These are phyloP conservation scores for Ceyx melanurus DNA, from an alignment of 2,113 vertebrate species.

Conservation along the genomic window DNA sequence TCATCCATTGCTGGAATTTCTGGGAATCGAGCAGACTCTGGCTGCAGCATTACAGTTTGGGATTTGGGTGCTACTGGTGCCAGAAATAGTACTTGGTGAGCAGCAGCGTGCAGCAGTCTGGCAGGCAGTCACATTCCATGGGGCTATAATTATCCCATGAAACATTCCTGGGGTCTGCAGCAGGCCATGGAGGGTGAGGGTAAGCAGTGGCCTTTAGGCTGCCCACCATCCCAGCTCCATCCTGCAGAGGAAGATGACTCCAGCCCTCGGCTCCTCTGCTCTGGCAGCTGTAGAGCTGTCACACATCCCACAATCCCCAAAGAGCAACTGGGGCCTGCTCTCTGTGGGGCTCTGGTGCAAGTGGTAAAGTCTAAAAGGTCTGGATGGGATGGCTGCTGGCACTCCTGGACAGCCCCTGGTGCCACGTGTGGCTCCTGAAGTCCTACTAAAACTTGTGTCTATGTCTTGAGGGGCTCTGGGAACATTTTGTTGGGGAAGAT, in stretches of 20 bases:
- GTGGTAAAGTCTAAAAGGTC: not conserved
- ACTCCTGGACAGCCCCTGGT: not conserved
- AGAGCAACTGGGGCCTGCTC: not conserved
- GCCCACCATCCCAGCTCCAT: not conserved
- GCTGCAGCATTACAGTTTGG: not conserved
- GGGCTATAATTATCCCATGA: not conserved
- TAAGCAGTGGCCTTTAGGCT: not conserved
- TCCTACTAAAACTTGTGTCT: not conserved
- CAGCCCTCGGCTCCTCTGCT: fast-evolving
- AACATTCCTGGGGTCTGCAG: slow-evolving; percentile 27
- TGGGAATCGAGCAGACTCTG: not conserved
- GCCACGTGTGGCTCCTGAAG: not conserved
- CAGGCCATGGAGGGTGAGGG: fast-evolving
- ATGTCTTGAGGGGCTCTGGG: not conserved
- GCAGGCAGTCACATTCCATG: not conserved
- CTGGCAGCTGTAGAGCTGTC: not conserved
- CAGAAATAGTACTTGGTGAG: slow-evolving; percentile 33
- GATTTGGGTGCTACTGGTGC: not conserved
- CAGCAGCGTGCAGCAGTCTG: fast-evolving
- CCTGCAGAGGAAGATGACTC: not conserved
- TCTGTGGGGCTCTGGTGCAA: not conserved
- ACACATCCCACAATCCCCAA: not conserved
- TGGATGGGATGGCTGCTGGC: not conserved
- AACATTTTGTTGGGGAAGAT: not conserved
- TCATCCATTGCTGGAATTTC: slow-evolving; percentile 19